phyloP scores from a whole-genome alignment of 2,888 invertebrate species.

The Ecliptopera silaceata region DNA sequence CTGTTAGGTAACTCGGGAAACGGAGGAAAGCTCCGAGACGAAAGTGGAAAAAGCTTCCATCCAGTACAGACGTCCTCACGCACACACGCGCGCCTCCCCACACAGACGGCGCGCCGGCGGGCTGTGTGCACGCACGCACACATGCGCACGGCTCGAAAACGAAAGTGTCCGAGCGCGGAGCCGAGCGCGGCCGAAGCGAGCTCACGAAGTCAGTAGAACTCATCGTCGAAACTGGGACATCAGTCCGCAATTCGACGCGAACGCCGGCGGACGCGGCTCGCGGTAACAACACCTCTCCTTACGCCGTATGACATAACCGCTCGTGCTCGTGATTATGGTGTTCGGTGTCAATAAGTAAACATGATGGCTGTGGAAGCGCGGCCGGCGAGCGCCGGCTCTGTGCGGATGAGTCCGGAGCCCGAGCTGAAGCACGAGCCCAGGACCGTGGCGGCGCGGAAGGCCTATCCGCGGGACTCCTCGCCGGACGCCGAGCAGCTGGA shows the following conservation, averaged over 20 bases:
- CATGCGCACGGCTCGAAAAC: slow-evolving; percentile 75
- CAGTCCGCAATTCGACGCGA: slow-evolving; percentile 83
- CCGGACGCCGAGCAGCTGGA: slow-evolving; percentile 39
- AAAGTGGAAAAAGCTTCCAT: slow-evolving; percentile 72
- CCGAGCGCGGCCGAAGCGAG: slow-evolving; percentile 80
- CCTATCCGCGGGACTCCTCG: slow-evolving; percentile 67
- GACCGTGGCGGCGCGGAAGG: slow-evolving; percentile 79
- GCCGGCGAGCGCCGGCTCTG: slow-evolving; percentile 69
- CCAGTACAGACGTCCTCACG: slow-evolving; percentile 40
- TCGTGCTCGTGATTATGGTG: slow-evolving; percentile 75
- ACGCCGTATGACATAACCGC: slow-evolving; percentile 79
- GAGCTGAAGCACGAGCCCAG: slow-evolving; percentile 72
- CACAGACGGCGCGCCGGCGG: slow-evolving; percentile 21
- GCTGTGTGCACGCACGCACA: slow-evolving; percentile 48
- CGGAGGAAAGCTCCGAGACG: slow-evolving; percentile 75
- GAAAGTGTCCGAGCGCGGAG: slow-evolving; percentile 77
- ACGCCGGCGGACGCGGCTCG: slow-evolving; percentile 72
- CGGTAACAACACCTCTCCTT: slow-evolving; percentile 57
- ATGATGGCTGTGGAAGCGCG: slow-evolving; percentile 81
- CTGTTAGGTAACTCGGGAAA: slow-evolving; percentile 76
- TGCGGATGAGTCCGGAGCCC: slow-evolving; percentile 61
- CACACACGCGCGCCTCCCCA: slow-evolving; percentile 28
- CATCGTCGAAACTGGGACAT: slow-evolving; percentile 85
- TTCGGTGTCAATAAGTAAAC: slow-evolving; percentile 67
- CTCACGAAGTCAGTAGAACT: slow-evolving; percentile 83